Evolutionary conservation across 2,113 vertebrate species (phyloP).

Genomic region (Pogonocichla stellata): DNA sequence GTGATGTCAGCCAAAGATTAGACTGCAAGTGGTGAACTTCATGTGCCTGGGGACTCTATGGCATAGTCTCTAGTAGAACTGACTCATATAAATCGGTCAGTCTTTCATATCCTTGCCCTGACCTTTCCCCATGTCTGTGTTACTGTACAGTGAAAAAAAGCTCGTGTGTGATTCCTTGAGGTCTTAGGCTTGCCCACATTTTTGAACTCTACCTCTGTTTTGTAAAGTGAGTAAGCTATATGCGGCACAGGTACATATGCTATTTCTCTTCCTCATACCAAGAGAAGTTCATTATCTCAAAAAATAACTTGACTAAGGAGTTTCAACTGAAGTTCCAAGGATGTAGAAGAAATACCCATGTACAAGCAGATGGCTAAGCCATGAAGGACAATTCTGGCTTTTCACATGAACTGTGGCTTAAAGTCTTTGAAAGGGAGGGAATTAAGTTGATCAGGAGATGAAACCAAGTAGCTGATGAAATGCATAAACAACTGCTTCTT

Average conservation of each 20-base stretch:
- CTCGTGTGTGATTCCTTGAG: neutral
- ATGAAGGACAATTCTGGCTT: fast-evolving
- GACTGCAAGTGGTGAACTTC: neutral
- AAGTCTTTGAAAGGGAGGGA: neutral
- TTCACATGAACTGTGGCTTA: neutral
- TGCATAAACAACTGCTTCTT: neutral
- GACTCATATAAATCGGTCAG: neutral
- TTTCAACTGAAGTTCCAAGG: neutral
- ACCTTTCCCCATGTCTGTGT: neutral
- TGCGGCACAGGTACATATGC: neutral
- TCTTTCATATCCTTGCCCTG: neutral
- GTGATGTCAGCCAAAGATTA: neutral
- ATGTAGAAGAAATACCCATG: neutral
- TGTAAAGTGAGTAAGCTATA: fast-evolving
- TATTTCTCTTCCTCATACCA: neutral
- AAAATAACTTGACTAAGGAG: neutral
- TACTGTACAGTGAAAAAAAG: neutral
- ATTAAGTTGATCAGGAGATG: neutral
- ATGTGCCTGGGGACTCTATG: neutral
- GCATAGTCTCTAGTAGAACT: neutral
- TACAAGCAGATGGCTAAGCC: neutral
- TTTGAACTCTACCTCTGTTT: neutral
- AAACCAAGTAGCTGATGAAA: neutral
- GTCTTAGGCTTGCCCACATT: neutral
- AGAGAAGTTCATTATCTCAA: neutral